A percentile compares a stretch with the other conserved stretches of the same genome.
phyloP scores from a whole-genome alignment of 1,140 invertebrate species.

The Lanistes nyassanus region DNA sequence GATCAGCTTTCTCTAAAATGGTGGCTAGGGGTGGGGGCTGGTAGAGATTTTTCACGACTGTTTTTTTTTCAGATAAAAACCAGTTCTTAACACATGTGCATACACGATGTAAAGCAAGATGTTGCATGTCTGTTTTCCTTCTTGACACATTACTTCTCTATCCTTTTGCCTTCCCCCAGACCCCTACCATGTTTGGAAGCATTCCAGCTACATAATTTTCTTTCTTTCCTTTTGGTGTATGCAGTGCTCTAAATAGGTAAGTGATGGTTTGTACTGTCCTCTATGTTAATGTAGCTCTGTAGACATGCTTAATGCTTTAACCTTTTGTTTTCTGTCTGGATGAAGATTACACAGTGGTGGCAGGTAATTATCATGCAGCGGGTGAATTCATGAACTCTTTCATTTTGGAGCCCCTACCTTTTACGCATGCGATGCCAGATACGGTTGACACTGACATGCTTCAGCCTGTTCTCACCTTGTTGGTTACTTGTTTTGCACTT shows the following conservation, averaged over 20 bases:
- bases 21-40: too few species aligned
- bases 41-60: too few species aligned
- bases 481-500: too few species aligned
- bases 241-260: conserved; percentile 23
- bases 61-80: too few species aligned
- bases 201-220: conserved; percentile 11
- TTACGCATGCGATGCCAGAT: too few species aligned
- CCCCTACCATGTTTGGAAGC: background rate
- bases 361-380: conserved; percentile 8
- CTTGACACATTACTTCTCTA: background rate
- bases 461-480: too few species aligned
- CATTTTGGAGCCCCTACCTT: too few species aligned
- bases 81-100: too few species aligned
- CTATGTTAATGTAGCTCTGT: conserved; percentile 13
- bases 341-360: conserved; percentile 8
- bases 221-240: conserved; percentile 8
- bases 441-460: too few species aligned
- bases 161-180: background rate
- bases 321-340: background rate
- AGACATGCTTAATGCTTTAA: conserved; percentile 16
- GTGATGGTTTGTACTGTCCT: conserved; percentile 3
- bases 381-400: too few species aligned
- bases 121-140: background rate
- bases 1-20: too few species aligned
- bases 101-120: too few species aligned